Percentiles rank a stretch among this genome's conserved stretches.
Evolutionary conservation across 30 jellyfish, hydroid and myxozoan genomes (phyloP).

Genomic region (Aurelia sp.): DNA sequence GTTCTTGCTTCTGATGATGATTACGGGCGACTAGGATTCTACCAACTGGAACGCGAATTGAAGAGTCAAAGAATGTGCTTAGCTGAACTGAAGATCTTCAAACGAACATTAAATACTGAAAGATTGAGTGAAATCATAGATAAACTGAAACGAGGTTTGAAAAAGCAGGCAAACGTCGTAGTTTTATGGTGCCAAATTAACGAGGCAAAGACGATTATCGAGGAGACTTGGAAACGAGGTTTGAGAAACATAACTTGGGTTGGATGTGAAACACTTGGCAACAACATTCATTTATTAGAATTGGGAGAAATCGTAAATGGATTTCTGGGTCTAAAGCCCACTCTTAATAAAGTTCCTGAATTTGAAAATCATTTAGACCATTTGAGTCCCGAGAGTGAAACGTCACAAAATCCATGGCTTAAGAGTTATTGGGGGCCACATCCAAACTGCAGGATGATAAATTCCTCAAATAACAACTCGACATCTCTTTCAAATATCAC

Average conservation of each 20-base stretch:
- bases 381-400: slow-evolving; percentile 7
- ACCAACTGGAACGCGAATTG: slow-evolving; percentile 59
- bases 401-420: slow-evolving; percentile 70
- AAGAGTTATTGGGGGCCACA: slow-evolving; percentile 56
- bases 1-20: slow-evolving; percentile 90
- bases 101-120: slow-evolving; percentile 16
- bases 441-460: neutral
- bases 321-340: slow-evolving; percentile 63
- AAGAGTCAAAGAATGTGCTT: slow-evolving; percentile 58
- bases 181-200: slow-evolving; percentile 78
- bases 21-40: slow-evolving; percentile 83
- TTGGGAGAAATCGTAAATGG: slow-evolving; percentile 50
- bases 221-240: slow-evolving; percentile 63
- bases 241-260: slow-evolving; percentile 75
- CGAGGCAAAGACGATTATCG: slow-evolving; percentile 70
- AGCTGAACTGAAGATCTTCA: slow-evolving; percentile 74
- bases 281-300: slow-evolving; percentile 27
- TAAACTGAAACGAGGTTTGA: slow-evolving; percentile 9
- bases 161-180: slow-evolving; percentile 66
- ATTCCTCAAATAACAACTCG: neutral
- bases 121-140: slow-evolving; percentile 41
- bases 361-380: slow-evolving; percentile 47
- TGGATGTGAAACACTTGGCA: slow-evolving; percentile 86
- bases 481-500: neutral
- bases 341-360: slow-evolving; percentile 36